These are phyloP conservation scores for Neotoma lepida DNA, from an alignment of 2,113 vertebrate genomes.

Conservation along the genomic window DNA sequence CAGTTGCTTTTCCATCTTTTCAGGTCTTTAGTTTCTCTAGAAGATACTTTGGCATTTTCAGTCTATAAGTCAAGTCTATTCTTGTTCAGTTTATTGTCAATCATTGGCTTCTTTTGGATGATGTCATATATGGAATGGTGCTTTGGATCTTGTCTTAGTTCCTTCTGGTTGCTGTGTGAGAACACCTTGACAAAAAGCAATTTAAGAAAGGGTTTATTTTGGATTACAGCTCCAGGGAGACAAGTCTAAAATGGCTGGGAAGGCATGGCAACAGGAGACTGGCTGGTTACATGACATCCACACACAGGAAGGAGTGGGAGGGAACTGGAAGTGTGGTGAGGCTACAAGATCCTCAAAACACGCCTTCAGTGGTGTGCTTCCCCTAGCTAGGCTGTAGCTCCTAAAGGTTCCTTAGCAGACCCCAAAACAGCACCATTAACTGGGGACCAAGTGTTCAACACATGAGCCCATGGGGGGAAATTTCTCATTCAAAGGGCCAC, in stretches of 20 bases:
- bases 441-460: neutral
- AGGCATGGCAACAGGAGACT: rapidly evolving
- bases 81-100: neutral
- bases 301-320: neutral
- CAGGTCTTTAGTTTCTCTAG: neutral
- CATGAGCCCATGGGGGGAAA: neutral
- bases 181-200: neutral
- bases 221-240: neutral
- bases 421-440: neutral
- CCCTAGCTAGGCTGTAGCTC: neutral
- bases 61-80: neutral
- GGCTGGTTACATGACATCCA: neutral
- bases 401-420: neutral
- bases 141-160: too few relatives aligned
- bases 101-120: neutral
- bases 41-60: neutral
- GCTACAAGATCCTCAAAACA: neutral
- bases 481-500: neutral
- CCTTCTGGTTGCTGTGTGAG: too few relatives aligned
- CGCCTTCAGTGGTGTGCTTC: neutral
- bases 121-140: neutral
- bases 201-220: neutral
- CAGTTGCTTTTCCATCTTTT: neutral
- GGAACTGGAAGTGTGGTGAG: neutral
- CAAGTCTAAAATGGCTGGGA: neutral